Evolutionary conservation across 2,888 invertebrate genomes (phyloP).

Genomic region (Scaptomyza caliginosa): DNA sequence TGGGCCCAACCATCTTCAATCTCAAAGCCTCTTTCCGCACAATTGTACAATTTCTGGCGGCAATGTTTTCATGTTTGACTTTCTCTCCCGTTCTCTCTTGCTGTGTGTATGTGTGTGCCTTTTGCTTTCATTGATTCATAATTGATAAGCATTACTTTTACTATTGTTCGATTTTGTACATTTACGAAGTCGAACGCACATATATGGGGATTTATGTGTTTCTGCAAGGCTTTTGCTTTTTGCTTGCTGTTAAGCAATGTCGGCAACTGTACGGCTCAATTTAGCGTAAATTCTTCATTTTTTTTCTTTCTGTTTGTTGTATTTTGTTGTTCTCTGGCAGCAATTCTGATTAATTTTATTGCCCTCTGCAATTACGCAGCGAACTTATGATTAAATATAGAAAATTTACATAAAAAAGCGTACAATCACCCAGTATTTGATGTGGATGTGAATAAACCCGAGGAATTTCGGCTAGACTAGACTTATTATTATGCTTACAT

Average conservation of each 20-base stretch:
- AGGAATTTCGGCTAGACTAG: background rate
- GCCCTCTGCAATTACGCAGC: conserved; percentile 52
- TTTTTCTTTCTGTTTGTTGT: conserved; percentile 13
- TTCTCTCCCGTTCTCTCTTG: conserved; percentile 1
- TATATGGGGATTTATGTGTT: background rate
- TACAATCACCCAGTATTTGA: background rate
- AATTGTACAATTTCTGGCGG: conserved; percentile 74
- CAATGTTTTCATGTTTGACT: conserved; percentile 30
- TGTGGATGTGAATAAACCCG: background rate
- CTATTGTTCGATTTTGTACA: conserved; percentile 63
- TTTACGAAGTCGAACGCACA: background rate
- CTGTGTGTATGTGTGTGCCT: background rate
- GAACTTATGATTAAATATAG: conserved; percentile 45
- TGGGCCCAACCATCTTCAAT: conserved; percentile 29
- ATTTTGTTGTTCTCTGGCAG: conserved; percentile 25
- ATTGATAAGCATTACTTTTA: conserved; percentile 78
- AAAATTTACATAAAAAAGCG: conserved; percentile 43
- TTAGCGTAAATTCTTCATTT: conserved; percentile 59
- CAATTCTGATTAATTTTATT: conserved; percentile 71
- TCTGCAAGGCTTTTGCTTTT: background rate
- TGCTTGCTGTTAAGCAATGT: conserved; percentile 32
- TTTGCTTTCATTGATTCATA: conserved; percentile 71
- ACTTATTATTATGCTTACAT: background rate
- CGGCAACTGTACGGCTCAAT: conserved; percentile 66
- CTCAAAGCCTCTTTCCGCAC: conserved; percentile 72